Evolutionary conservation across 2,888 invertebrate genomes (phyloP), one percentile per base, ranked within the genome.

Genomic region (Lydus trimaculatus): DNA sequence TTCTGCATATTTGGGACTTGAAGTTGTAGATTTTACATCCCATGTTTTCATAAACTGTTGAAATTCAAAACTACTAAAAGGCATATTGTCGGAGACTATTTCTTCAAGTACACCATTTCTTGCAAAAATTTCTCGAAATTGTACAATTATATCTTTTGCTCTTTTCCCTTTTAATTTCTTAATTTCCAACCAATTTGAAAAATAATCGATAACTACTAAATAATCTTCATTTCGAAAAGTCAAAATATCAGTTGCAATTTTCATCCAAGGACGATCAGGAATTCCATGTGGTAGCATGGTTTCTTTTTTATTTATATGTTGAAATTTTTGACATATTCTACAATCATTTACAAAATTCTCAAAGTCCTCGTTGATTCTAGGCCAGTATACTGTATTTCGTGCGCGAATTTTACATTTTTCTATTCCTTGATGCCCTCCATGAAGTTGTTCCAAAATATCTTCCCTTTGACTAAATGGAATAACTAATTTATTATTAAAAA

Each of bases 161-260:
- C 60, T 63, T 62, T 71, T 70, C n/a, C 33, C 60, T 52, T 66
- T 56, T n/a, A 73, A 25, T 66, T 58, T 58, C 15, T 63, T 61
- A 23, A 76, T 60, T 63, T 78, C 75, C 33, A 78, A 23, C 75
- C 75, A 78, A 25, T 75, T 77, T 6, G 71, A 68, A 62, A 75
- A 69, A 70, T 74, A 78, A 67, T 79, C 78, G 25, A 75, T 68
- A 25, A 77, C 60, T 20, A 77, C 56, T 11, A 78, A 58, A 66
- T 73, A 79, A 33, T 71, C 66, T 11, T 48, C 58, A 15, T 36
- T 52, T n/a, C 33, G 58, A 61, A 59, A 65, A 4, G 63, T 63
- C 13, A 56, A 31, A 9, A 67, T 63, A 61, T 72, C 72, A 11
- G 58, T n/a, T n/a, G 62, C 63, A 11, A 69, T 36, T 67, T 73